Base-by-base conservation (phyloP, 1,140 invertebrate species). In the Zaprionus lachaisei region DNA sequence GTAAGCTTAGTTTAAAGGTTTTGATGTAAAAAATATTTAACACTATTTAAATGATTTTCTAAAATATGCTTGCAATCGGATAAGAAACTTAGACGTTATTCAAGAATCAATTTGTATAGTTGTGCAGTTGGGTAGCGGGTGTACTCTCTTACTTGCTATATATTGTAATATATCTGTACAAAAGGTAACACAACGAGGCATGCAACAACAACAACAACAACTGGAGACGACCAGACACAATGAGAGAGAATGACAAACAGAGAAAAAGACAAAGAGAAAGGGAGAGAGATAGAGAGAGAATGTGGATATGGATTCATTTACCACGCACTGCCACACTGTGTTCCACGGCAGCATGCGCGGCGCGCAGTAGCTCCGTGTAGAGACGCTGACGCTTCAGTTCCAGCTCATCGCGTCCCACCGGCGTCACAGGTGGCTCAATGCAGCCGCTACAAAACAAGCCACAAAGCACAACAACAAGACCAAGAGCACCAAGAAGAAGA, bases 401-500 rank as follows among this genome's bases (percentile, higher is more conserved):
- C 75, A 97, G 92, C 91, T 97, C 96, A 92, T 97, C 96, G 49
- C 95, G 94, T 51, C 96, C 96, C 20, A 96, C 95, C n/a, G 95
- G 96, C 14, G 96, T 96, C 31, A 95, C 95, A 17, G 95, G 95
- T 70, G 95, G 95, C 85, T 96, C 95, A 77, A 94, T 92, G 79
- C 89, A 92, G 68, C 92, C 89, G 71, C 91, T 92, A 72, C 31
- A 72, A 34, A 72, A 34, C 31, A 34, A 34, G 31, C 31, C 51
- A 57, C 17, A 22, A 6, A 11, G 65, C 51, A 37, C 51, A 66
- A 34, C 24, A 44, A 83, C 56, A 73, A 65, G 55, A 51, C 31
- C 51, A 60, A 34, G 28, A 31, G 28, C 37, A 44, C 15, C 41
- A 5, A 31, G 38, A 49, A 34, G 63, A 17, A 67, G 56, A 38